phyloP scores from a whole-genome alignment of 2,888 invertebrate species.

The Drosophila meridionalis region DNA sequence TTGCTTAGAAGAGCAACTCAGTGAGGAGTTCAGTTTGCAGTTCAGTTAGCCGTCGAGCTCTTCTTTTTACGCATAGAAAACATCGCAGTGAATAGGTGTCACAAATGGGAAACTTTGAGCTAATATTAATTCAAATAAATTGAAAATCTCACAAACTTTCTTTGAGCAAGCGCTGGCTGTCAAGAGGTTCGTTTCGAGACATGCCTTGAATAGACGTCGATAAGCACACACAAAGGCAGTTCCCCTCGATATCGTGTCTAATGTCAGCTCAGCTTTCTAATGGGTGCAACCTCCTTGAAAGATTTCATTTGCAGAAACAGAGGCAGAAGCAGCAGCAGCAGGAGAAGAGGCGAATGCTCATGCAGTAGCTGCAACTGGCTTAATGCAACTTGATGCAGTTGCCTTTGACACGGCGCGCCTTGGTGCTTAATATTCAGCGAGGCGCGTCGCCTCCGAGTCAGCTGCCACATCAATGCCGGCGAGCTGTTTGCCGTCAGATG shows the following conservation, averaged over 20 bases:
- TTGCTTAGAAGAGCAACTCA: no score
- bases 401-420: conserved; percentile 37
- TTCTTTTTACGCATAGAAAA: no score
- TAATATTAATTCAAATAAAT: no score
- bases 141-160: not conserved
- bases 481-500: conserved; percentile 42
- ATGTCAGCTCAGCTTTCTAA: conserved; percentile 40
- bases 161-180: not conserved
- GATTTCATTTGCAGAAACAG: conserved; percentile 20
- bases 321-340: not conserved
- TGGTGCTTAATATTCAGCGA: conserved; percentile 66
- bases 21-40: no score
- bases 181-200: not conserved
- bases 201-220: conserved; percentile 1
- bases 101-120: no score
- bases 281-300: conserved; percentile 9
- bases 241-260: conserved; percentile 1
- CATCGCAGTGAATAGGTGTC: no score
- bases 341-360: conserved; percentile 15
- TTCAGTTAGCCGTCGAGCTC: no score
- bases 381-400: conserved; percentile 30
- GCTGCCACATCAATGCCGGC: conserved; percentile 39
- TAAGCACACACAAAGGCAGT: conserved; percentile 21
- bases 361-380: conserved; percentile 22
- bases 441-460: conserved; percentile 18